Conservation (phyloP, 2,888 invertebrate genomes). For the Iphiclides podalirius region DNA sequence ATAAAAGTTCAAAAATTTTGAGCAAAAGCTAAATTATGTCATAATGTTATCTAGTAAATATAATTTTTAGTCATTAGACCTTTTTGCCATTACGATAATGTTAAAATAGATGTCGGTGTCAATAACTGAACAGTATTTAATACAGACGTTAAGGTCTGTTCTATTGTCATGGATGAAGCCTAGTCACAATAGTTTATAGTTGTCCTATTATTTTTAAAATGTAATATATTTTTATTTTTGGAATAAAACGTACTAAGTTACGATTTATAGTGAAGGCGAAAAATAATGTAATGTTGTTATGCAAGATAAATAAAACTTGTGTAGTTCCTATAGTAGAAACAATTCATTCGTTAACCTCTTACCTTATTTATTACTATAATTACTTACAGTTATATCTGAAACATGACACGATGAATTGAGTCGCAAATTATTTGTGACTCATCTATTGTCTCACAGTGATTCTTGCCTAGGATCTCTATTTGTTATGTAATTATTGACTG, state of each 20-base stretch:
- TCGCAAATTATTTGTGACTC: too few species aligned
- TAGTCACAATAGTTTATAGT: conserved; percentile 20
- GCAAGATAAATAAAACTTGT: neutral
- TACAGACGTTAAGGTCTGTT: neutral
- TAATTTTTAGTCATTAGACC: neutral
- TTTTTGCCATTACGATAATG: neutral
- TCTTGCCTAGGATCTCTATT: too few species aligned
- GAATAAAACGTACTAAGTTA: neutral
- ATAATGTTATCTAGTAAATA: neutral
- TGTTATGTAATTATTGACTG: too few species aligned
- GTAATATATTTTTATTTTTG: neutral
- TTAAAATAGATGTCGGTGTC: neutral
- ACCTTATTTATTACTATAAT: neutral
- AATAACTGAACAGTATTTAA: neutral
- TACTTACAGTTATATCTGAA: too few species aligned
- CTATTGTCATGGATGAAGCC: conserved; percentile 17
- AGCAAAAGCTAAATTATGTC: neutral
- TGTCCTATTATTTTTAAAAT: conserved; percentile 6
- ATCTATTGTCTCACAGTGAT: too few species aligned
- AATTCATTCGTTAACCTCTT: neutral
- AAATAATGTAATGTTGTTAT: conserved; percentile 3
- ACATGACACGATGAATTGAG: too few species aligned
- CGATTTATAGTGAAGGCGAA: neutral
- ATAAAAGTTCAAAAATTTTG: neutral
- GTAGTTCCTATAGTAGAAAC: neutral